These are phyloP conservation scores for Lasius platythorax DNA, from an alignment of 2,888 invertebrate species.

Conservation along the genomic window DNA sequence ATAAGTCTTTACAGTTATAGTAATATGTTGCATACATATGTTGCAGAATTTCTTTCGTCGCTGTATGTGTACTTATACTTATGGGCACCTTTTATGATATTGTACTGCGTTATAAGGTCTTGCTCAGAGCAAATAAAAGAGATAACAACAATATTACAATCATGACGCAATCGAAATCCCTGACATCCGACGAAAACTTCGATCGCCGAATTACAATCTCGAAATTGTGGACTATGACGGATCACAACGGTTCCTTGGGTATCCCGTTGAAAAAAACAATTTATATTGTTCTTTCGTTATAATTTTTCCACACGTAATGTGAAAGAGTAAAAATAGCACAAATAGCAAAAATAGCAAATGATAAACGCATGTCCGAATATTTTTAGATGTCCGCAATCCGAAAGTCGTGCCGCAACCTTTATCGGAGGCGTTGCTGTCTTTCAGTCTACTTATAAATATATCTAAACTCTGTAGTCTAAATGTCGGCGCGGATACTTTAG, in stretches of 20 bases:
- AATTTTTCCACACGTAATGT: no score
- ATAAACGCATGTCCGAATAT: background rate
- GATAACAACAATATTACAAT: background rate
- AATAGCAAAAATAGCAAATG: background rate
- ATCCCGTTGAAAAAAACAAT: background rate
- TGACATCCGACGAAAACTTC: background rate
- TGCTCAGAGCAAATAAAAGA: background rate
- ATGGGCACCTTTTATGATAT: background rate
- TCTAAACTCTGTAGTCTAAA: background rate
- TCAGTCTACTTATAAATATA: background rate
- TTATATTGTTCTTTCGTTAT: no score
- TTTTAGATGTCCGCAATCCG: background rate
- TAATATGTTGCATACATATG: background rate
- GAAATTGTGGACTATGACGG: background rate
- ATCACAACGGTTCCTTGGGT: background rate
- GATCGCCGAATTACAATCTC: background rate
- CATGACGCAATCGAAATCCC: background rate
- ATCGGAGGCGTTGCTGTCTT: background rate
- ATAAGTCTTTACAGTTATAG: background rate
- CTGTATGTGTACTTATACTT: background rate
- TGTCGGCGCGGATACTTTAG: background rate
- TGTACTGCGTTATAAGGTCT: background rate
- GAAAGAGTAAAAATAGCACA: no score
- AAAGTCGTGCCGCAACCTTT: background rate
- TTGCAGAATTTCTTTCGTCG: background rate